A percentile compares a stretch with the other conserved stretches of the same genome.
phyloP scores from a whole-genome alignment of 2,113 vertebrate species.

The Melospiza melodia region DNA sequence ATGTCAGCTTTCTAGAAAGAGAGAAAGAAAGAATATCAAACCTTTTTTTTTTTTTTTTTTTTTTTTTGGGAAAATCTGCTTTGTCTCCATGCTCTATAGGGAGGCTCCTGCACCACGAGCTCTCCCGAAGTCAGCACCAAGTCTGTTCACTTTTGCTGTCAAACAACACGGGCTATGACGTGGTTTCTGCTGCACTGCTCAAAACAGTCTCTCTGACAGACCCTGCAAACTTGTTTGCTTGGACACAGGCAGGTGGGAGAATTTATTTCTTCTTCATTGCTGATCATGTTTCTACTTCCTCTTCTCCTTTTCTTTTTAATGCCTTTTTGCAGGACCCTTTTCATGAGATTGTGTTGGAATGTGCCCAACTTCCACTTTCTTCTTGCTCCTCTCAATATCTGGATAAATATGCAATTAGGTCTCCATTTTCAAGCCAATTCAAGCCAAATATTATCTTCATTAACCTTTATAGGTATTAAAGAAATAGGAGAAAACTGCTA shows the following conservation, averaged over 20 bases:
- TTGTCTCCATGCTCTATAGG: not conserved
- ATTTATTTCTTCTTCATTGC: not conserved
- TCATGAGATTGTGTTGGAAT: not conserved
- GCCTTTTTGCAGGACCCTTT: not conserved
- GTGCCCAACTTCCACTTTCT: not conserved
- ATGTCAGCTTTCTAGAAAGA: not conserved
- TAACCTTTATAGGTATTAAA: not conserved
- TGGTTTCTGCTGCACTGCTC: not conserved
- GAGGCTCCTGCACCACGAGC: fast-evolving
- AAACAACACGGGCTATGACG: fast-evolving
- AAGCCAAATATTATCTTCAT: not conserved
- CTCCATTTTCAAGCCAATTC: not conserved
- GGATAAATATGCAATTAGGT: not conserved
- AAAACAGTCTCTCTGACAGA: not conserved
- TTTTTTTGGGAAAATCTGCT: not conserved
- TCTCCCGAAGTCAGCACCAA: fast-evolving
- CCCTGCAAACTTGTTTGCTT: not conserved
- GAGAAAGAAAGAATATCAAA: not conserved
- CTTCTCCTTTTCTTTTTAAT: not conserved
- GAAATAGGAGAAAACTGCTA: not conserved
- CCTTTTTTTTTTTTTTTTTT: not conserved
- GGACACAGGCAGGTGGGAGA: not conserved
- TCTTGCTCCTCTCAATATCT: not conserved
- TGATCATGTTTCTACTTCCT: not conserved
- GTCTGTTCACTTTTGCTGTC: not conserved